phyloP scores from a whole-genome alignment of 2,888 invertebrate species.

The Rhyacophila evoluta region DNA sequence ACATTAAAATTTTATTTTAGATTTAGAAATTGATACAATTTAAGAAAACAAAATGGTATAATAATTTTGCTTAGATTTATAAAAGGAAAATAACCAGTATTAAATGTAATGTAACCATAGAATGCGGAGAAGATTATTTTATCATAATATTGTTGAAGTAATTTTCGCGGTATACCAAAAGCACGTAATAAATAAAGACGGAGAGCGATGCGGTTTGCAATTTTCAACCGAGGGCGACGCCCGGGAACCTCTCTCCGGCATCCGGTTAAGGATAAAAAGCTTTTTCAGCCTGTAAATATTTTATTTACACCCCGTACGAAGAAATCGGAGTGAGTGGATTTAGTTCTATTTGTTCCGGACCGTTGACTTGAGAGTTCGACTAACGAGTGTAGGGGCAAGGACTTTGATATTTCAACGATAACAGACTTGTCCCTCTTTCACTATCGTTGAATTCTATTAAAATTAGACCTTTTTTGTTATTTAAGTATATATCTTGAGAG shows the following conservation, averaged over 20 bases:
- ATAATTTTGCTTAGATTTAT: too few species aligned
- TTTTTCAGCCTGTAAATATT: conserved; percentile 31
- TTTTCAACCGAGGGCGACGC: background rate
- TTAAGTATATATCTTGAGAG: background rate
- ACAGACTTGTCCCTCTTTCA: background rate
- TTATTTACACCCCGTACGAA: conserved; percentile 21
- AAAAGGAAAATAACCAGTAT: too few species aligned
- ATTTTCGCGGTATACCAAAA: background rate
- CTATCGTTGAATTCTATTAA: background rate
- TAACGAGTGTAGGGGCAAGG: background rate
- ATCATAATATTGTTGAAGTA: too few species aligned
- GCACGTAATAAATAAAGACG: background rate
- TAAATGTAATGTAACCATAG: too few species aligned
- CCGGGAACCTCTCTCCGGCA: background rate
- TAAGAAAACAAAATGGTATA: too few species aligned
- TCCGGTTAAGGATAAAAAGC: background rate
- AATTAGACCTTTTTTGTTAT: background rate
- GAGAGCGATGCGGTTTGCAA: background rate
- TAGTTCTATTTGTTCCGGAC: conserved; percentile 17
- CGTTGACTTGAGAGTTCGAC: background rate
- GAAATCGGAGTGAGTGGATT: conserved; percentile 28
- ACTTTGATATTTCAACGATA: conserved; percentile 9
- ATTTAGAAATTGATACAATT: too few species aligned
- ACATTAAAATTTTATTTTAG: too few species aligned
- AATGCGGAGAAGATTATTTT: too few species aligned